A percentile compares a stretch with the other conserved stretches of the same genome.
Evolutionary conservation across 2,797 vertebrate genomes (phyloP).

Genomic region (Centropyge bicolor): DNA sequence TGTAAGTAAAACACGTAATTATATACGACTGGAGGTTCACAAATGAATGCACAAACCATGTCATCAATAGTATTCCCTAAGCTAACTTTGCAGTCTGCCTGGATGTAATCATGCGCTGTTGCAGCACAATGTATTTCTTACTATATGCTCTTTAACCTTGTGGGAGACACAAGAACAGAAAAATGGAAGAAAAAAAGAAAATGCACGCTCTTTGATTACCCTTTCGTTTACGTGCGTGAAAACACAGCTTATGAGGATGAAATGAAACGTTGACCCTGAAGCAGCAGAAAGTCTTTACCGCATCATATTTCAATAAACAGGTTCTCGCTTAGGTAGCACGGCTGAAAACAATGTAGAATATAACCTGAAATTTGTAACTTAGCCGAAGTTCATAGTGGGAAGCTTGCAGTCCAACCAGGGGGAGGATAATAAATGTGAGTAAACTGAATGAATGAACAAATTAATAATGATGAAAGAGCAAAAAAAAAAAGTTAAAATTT

Average conservation of each 20-base stretch:
- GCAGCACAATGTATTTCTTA: constrained; percentile 6
- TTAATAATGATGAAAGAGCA: too few relatives aligned
- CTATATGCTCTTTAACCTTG: not conserved
- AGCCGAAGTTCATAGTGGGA: not conserved
- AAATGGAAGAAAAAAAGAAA: constrained; percentile 31
- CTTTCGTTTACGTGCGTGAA: constrained; percentile 35
- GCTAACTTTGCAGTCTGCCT: constrained; percentile 24
- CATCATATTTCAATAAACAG: not conserved
- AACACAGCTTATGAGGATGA: constrained; percentile 33
- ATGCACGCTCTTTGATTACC: constrained; percentile 12
- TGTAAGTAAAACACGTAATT: constrained; percentile 78
- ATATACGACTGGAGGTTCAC: constrained; percentile 54
- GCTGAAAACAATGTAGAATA: not conserved
- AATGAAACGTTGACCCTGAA: constrained; percentile 35
- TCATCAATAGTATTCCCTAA: constrained; percentile 22
- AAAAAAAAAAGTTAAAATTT: not conserved
- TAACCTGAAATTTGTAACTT: not conserved
- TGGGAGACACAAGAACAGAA: not conserved
- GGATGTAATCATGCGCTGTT: constrained; percentile 17
- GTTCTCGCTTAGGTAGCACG: not conserved
- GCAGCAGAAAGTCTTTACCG: constrained; percentile 15
- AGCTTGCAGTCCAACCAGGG: not conserved
- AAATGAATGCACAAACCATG: constrained; percentile 45
- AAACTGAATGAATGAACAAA: not conserved
- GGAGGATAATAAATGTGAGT: not conserved